These are phyloP conservation scores for Aeoliscus strigatus DNA, from an alignment of 2,797 vertebrate species.

Conservation along the genomic window DNA sequence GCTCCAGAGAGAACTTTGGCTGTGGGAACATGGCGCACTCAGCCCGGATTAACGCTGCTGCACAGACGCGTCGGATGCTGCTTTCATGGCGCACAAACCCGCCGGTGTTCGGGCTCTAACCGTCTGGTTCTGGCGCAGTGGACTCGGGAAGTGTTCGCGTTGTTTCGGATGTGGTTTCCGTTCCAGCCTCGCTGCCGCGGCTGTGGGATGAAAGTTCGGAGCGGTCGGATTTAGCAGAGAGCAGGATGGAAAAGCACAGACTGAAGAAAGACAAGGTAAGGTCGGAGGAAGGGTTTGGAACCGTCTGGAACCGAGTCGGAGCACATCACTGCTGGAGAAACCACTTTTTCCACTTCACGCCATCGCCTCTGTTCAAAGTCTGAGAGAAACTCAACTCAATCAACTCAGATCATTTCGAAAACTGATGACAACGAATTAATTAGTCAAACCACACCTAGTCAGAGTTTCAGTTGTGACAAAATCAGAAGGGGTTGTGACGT, in stretches of 20 bases:
- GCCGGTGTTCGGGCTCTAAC: fast-evolving
- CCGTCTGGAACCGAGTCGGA: too few species aligned
- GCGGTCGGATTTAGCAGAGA: conserved; percentile 47
- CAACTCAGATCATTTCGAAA: too few species aligned
- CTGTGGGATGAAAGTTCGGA: conserved; percentile 67
- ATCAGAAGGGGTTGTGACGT: too few species aligned
- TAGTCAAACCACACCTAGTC: too few species aligned
- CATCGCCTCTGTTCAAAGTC: too few species aligned
- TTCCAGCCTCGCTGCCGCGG: conserved; percentile 21
- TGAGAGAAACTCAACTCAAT: too few species aligned
- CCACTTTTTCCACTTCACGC: too few species aligned
- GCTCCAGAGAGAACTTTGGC: conserved; percentile 50
- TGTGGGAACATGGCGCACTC: conserved; percentile 74
- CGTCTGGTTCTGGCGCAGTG: background rate
- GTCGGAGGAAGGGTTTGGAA: background rate
- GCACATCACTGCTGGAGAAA: too few species aligned
- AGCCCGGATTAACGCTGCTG: conserved; percentile 50
- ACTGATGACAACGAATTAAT: too few species aligned
- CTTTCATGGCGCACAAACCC: background rate
- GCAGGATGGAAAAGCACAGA: conserved; percentile 73
- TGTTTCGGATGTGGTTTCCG: conserved; percentile 25
- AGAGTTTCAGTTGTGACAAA: too few species aligned
- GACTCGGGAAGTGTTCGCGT: background rate
- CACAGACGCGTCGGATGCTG: conserved; percentile 2
- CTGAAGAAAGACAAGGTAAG: conserved; percentile 74